Evolutionary conservation across 2,797 vertebrate genomes (phyloP).

Genomic region (Pseudochromis fuscus): DNA sequence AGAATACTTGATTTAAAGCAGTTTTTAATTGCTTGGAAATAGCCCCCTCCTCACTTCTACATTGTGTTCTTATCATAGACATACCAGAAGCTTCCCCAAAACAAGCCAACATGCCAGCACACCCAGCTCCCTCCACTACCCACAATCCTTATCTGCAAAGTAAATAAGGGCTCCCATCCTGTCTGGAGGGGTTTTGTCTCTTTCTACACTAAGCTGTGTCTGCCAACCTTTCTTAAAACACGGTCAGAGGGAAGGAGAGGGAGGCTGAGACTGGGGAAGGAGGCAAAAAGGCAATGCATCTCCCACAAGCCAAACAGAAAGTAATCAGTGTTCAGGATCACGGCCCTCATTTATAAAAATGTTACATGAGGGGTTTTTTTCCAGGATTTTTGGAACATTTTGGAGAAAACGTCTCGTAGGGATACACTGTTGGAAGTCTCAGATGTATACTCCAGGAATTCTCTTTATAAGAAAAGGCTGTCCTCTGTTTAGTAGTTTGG

Average conservation of each 20-base stretch:
- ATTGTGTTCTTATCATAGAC: slow-evolving; percentile 70
- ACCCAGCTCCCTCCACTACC: slow-evolving; percentile 54
- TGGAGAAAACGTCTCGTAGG: slow-evolving; percentile 2
- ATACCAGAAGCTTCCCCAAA: slow-evolving; percentile 76
- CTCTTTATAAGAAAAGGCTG: slow-evolving; percentile 9
- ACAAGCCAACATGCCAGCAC: slow-evolving; percentile 71
- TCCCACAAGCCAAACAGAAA: slow-evolving; percentile 38
- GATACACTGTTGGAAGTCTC: background rate
- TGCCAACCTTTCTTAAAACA: slow-evolving; percentile 54
- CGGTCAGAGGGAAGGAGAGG: slow-evolving; percentile 30
- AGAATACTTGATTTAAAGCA: slow-evolving; percentile 15
- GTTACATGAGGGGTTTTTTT: slow-evolving; percentile 11
- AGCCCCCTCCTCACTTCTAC: slow-evolving; percentile 20
- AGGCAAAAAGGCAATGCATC: slow-evolving; percentile 31
- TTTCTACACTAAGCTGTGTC: slow-evolving; percentile 50
- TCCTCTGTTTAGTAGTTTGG: background rate
- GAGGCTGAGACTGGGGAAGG: background rate
- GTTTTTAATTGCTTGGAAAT: slow-evolving; percentile 51
- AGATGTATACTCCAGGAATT: background rate
- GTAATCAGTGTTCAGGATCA: slow-evolving; percentile 8
- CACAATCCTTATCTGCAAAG: slow-evolving; percentile 77
- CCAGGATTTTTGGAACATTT: slow-evolving; percentile 15
- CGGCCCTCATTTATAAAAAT: slow-evolving; percentile 16
- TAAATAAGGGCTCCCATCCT: slow-evolving; percentile 77
- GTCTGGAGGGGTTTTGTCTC: slow-evolving; percentile 68